These are phyloP conservation scores for Copsychus sechellarum DNA, from an alignment of 2,113 vertebrate genomes.

Conservation along the genomic window DNA sequence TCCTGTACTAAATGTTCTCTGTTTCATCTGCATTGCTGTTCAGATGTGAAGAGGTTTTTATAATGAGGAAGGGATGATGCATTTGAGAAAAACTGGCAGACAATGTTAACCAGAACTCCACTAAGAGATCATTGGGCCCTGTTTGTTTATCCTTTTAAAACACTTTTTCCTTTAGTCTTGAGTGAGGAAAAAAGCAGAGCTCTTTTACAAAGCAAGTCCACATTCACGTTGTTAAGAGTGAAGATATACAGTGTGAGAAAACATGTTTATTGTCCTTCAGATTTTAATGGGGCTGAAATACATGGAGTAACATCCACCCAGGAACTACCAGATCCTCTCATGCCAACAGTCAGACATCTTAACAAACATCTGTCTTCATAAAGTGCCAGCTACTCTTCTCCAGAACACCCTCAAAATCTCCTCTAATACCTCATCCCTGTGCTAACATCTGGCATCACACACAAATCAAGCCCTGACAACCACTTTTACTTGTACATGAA, in stretches of 20 bases:
- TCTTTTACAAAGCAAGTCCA: neutral
- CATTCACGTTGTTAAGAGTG: neutral
- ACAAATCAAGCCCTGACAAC: neutral
- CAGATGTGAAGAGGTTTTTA: neutral
- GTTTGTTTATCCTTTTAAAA: neutral
- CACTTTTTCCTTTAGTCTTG: neutral
- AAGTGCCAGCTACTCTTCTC: neutral
- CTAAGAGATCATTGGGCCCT: neutral
- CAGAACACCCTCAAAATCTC: neutral
- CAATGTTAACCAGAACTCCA: neutral
- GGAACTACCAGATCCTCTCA: neutral
- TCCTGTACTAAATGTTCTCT: neutral
- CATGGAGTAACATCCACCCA: neutral
- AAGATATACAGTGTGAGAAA: neutral
- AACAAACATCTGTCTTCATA: neutral
- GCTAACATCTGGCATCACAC: neutral
- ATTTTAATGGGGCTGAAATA: neutral
- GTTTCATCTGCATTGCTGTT: neutral
- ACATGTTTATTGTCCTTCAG: neutral
- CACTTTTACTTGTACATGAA: neutral
- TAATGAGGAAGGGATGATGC: neutral
- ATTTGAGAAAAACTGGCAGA: neutral
- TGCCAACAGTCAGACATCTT: neutral
- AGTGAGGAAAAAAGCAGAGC: neutral
- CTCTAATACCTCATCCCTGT: neutral